These are phyloP conservation scores for Kradibia gibbosae DNA, from an alignment of 1,140 invertebrate genomes.

Conservation along the genomic window DNA sequence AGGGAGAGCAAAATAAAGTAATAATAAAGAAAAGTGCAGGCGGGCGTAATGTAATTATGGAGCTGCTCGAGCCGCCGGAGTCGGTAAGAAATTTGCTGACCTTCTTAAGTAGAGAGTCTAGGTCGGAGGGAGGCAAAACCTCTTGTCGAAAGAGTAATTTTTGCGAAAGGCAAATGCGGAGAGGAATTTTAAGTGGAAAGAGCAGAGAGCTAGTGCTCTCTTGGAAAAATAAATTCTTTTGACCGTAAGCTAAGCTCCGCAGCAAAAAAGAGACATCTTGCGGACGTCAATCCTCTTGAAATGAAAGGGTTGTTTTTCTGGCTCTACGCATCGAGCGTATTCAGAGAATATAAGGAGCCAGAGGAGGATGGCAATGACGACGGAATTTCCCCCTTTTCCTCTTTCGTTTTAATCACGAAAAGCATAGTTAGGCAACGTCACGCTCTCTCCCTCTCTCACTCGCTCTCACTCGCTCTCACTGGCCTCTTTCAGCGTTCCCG, in stretches of 20 bases:
- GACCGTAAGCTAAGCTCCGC: not conserved
- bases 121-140: too few species aligned
- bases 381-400: not conserved
- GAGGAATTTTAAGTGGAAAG: not conserved
- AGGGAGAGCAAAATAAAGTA: too few species aligned
- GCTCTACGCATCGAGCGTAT: not conserved
- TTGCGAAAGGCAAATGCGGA: not conserved
- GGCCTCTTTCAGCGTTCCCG: not conserved
- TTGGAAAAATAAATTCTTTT: not conserved
- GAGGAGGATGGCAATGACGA: not conserved
- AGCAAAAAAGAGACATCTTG: not conserved
- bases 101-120: too few species aligned
- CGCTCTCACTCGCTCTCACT: not conserved
- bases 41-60: too few species aligned
- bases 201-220: not conserved
- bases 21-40: too few species aligned
- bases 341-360: not conserved
- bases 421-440: not conserved
- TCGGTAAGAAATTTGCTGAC: too few species aligned
- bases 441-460: not conserved
- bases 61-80: too few species aligned
- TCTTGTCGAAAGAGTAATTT: not conserved
- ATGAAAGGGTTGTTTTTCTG: not conserved
- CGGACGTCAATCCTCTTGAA: not conserved
- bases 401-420: constrained; percentile 15